Evolutionary conservation across 2,888 invertebrate genomes (phyloP), one percentile per base, ranked within the genome.

Genomic region (Fabriciana adippe): DNA sequence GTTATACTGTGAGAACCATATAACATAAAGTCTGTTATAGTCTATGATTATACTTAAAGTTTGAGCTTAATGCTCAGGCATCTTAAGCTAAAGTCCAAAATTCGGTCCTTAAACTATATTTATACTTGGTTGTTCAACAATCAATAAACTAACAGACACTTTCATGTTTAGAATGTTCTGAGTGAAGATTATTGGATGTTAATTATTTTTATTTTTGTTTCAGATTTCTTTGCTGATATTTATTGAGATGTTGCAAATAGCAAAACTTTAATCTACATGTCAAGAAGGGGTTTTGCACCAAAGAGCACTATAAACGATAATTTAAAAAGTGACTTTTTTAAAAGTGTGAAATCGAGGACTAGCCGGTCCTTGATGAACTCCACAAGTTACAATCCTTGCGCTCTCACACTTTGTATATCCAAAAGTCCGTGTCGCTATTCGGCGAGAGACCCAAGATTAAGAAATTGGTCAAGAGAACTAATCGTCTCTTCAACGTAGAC

Each of bases 401-500:
- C 90, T 82, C 87, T 91, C 74, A 90, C 88, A 80, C 89, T 90
- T 85, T 88, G 86, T 76, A 88, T 89, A 76, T 88, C 90, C 70
- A 90, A 88, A 82, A 89, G 85, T 78, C 90, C 89, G 74, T 91
- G 89, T 86, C 88, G 91, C 74, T 93, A 93, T 80, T 93, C 93
- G 57, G 93, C 93, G 74, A 93, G 93, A 88, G 94, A 94, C 80
- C 94, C 94, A 73, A 93, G 94, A 79, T 94, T 94, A 93, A 94
- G 94, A 93, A 84, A 93, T 71, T 93, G 87, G 86, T 91, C 92
- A 51, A 83, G 89, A 90, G 92, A 92, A 84, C 80, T 85, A 80
- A 82, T 78, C 67, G 80, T 84, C 79, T 86, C 86, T 72, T 88
- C 88, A 56, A 86, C 90, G 80, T 90, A 92, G 84, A 86, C 81